Conservation (phyloP, 2,888 invertebrate genomes). For the Volucella inanis region DNA sequence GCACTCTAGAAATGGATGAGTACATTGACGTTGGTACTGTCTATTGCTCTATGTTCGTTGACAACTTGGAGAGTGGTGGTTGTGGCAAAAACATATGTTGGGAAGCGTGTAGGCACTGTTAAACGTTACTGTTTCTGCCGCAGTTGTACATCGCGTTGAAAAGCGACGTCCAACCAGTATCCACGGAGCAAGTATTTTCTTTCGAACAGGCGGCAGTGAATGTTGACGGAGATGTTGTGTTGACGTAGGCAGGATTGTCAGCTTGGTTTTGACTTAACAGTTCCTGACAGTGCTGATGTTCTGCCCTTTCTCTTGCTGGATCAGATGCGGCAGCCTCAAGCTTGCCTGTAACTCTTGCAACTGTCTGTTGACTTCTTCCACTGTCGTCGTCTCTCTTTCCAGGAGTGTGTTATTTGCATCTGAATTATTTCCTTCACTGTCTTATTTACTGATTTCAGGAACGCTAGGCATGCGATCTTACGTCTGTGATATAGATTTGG, state of each 20-base stretch:
- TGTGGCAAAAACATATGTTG: constrained; percentile 12
- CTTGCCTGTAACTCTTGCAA: not conserved
- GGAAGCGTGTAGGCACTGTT: not conserved
- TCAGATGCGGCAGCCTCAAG: too few relatives aligned
- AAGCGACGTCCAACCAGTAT: too few relatives aligned
- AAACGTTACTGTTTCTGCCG: constrained; percentile 7
- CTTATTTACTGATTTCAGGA: too few relatives aligned
- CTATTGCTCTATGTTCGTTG: constrained; percentile 1
- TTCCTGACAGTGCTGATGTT: too few relatives aligned
- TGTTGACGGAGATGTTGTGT: too few relatives aligned
- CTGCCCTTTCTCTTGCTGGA: too few relatives aligned
- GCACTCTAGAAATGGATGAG: constrained; percentile 15
- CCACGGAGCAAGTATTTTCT: constrained; percentile 3
- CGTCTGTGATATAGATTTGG: not conserved
- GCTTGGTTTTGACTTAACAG: too few relatives aligned
- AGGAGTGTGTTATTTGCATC: not conserved
- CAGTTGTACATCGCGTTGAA: too few relatives aligned
- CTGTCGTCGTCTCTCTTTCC: not conserved
- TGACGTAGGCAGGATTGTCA: too few relatives aligned
- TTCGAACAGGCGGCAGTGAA: not conserved
- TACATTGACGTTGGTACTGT: constrained; percentile 1
- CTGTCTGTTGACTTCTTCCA: constrained; percentile 17
- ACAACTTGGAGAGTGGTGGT: constrained; percentile 17
- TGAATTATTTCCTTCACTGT: too few relatives aligned
- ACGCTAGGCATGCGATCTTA: not conserved